A percentile compares a stretch with the other conserved stretches of the same genome.
Conservation (phyloP, 2,113 vertebrate genomes). For the Hypanus sabinus region DNA sequence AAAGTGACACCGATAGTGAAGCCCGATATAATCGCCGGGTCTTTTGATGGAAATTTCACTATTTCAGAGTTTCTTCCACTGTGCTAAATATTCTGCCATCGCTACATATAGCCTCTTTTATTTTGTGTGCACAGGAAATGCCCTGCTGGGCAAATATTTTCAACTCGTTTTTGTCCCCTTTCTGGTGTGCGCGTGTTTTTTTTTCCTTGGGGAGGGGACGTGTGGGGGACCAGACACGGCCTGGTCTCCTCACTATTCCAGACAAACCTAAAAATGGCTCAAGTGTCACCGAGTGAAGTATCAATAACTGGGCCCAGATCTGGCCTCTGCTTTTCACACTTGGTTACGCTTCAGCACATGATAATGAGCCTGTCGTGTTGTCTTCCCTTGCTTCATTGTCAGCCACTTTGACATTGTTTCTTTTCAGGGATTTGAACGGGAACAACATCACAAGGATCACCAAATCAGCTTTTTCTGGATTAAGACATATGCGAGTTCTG, state of each 20-base stretch:
- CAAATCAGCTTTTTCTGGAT: constrained; percentile 88
- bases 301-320: not conserved
- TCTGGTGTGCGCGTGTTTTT: not conserved
- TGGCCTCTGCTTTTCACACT: not conserved
- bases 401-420: constrained; percentile 44
- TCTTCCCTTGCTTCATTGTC: not conserved
- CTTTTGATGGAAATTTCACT: not conserved
- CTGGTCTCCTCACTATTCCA: not conserved
- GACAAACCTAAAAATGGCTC: not conserved
- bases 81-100: not conserved
- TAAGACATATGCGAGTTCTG: constrained; percentile 89
- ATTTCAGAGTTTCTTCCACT: not conserved
- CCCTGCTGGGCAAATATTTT: not conserved
- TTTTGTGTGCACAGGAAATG: not conserved
- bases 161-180: not conserved
- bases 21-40: not conserved
- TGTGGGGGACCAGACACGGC: too few relatives aligned
- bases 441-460: constrained; percentile 98
- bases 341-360: not conserved
- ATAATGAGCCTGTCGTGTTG: not conserved
- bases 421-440: constrained; percentile 86
- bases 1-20: not conserved
- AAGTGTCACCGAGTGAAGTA: not conserved
- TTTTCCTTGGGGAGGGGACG: too few relatives aligned
- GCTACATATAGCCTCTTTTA: not conserved